Base-by-base conservation (phyloP, 2,888 invertebrate genomes). In the Seira sanloemensis region DNA sequence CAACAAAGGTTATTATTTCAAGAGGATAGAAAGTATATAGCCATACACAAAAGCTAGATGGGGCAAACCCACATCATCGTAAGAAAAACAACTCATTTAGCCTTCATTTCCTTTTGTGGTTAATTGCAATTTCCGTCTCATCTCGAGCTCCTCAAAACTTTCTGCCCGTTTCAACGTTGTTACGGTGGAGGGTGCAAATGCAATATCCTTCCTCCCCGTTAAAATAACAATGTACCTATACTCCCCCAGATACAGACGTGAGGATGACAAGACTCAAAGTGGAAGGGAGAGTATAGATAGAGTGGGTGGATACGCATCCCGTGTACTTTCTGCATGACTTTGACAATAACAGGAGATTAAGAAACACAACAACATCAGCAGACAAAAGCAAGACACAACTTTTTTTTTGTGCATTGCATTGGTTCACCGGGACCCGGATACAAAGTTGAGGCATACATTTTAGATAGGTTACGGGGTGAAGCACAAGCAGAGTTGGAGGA, bases 101-200 rank as follows among this genome's bases (percentile, higher is more conserved):
- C 50, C 77, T 80, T 85, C 81, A 85, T 85, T 85, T 81, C 85
- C 85, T 69, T 73, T 76, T 85, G 81, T 62, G 83, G 85, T 76
- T 85, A 81, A 85, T 85, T 81, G 85, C 85, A 85, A 85, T 85
- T 85, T 85, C 85, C 85, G 85, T 81, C 75, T 71, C 62, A 46
- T 80, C 62, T 27, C 65, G 37, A 24, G 18, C 24, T 54, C 50
- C 50, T 23, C 58, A 24, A 4, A 37, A 37, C 37, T 37, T 37
- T 7, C 37, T 37, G 12, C 12, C n/a, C n/a, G 12, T 50, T 50
- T 12, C 16, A 50, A 50, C 16, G 16, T 18, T 12, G 16, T 12
- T 19, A 19, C 18, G 21, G 21, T 19, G 65, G 65, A 2, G 23
- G 21, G n/a, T 50, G 5, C 21, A 4, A 50, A 23, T 50, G 24